Evolutionary conservation across 2,888 invertebrate species (phyloP).

Genomic region (Odontocerum albicorne): DNA sequence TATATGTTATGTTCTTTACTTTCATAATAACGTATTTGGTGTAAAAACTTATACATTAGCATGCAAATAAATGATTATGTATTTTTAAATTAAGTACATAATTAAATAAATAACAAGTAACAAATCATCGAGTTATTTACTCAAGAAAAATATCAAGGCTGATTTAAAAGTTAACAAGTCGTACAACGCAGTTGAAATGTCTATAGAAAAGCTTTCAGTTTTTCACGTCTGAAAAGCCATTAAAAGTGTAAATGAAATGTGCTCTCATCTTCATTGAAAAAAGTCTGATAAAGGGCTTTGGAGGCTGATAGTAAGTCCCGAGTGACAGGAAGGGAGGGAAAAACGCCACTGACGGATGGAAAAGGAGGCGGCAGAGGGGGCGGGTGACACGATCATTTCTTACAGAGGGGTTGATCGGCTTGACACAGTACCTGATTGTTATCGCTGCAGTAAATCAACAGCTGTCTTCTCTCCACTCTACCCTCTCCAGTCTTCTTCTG

Average conservation of each 20-base stretch:
- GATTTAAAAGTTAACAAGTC: no score
- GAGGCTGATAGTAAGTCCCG: background rate
- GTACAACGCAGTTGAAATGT: no score
- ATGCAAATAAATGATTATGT: no score
- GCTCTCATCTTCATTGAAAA: background rate
- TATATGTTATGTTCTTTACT: no score
- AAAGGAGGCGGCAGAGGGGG: background rate
- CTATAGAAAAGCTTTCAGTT: no score
- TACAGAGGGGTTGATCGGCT: constrained; percentile 11
- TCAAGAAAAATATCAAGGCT: no score
- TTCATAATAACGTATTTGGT: no score
- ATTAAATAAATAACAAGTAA: no score
- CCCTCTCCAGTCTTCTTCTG: constrained; percentile 7
- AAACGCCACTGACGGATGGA: background rate
- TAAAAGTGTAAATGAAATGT: background rate
- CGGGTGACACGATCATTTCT: background rate
- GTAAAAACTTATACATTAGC: no score
- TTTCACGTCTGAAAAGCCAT: background rate
- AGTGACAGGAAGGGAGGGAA: background rate
- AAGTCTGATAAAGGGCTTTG: background rate
- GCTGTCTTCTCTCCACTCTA: constrained; percentile 22
- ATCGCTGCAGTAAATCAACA: constrained; percentile 29
- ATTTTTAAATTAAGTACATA: no score
- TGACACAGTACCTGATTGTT: constrained; percentile 29
- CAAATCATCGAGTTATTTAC: no score